Base-by-base conservation (phyloP, 2,113 vertebrate genomes). In the Oophaga pumilio region DNA sequence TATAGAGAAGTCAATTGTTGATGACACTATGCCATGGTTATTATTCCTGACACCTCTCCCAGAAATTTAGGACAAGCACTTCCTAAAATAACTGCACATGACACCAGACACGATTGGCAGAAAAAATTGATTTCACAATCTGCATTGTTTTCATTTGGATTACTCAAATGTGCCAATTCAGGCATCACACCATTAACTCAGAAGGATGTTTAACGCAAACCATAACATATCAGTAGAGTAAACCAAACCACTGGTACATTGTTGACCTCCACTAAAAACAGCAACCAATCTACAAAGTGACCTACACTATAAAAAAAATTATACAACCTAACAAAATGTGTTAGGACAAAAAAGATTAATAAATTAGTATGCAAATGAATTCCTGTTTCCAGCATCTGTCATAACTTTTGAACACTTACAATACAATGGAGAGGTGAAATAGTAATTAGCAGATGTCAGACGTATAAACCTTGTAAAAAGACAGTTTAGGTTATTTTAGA, bases 341-440 rank as follows among this genome's bases (percentile, higher is more conserved):
- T 7, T 26, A 52, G 14, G 15, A 6, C 2, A 79, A 79, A 15
- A 26, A 56, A 56, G 33, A 74, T 49, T 43, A 24, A 56, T 43
- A 20, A 20, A 64, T n/a, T 82, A 68, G 62, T 52, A 82, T 49
- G 43, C 80, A 79, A 57, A 57, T 79, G 76, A 17, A 6, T 78
- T 8, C 50, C 52, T n/a, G 10, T 79, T 14, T 28, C 50, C 22
- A 24, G 24, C 28, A 24, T 4, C n/a, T 59, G 50, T 7, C 53
- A 28, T 4, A 20, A 24, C 24, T 43, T 60, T 60, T 18, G 8
- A 59, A 22, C 11, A 20, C 28, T 43, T 1, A 17, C 14, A 24
- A 59, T 56, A 79, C 56, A 80, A 18, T 56, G 24, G n/a, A 80
- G 28, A 83, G 49, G 62, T 83, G 62, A 83, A 53, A 26, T 52